phyloP scores from a whole-genome alignment of 2,888 invertebrate genomes.

The Sesia apiformis region DNA sequence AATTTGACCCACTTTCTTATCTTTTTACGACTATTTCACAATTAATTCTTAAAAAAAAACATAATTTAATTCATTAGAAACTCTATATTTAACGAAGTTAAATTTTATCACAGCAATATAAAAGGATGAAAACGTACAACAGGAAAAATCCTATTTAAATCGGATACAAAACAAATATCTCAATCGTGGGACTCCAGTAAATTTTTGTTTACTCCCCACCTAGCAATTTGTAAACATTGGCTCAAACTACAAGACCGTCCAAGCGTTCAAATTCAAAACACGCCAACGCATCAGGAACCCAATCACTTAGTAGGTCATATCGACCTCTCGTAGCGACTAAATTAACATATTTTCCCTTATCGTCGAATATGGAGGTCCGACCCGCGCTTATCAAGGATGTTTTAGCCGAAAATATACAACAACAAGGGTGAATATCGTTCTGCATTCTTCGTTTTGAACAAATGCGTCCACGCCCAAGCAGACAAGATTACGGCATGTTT shows the following conservation, averaged over 20 bases:
- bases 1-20: conserved; percentile 47
- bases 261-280: conserved; percentile 60
- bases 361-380: conserved; percentile 56
- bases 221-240: conserved; percentile 67
- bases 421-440: conserved; percentile 39
- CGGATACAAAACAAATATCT: conserved; percentile 38
- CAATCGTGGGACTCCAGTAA: conserved; percentile 23
- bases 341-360: conserved; percentile 74
- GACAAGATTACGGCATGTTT: conserved; percentile 64
- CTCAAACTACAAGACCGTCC: conserved; percentile 32
- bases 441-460: conserved; percentile 44
- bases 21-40: conserved; percentile 14
- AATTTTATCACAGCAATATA: no score
- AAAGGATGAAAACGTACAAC: no score
- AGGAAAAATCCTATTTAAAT: no score
- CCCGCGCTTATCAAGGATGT: conserved; percentile 59
- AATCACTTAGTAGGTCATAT: conserved; percentile 73
- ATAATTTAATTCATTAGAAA: background rate
- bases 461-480: conserved; percentile 61
- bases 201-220: conserved; percentile 34
- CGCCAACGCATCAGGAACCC: conserved; percentile 55
- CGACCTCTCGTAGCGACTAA: conserved; percentile 50
- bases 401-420: conserved; percentile 52
- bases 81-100: background rate
- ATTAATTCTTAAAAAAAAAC: background rate